Evolutionary conservation across 2,888 invertebrate species (phyloP), one percentile per base, ranked within the genome.

Genomic region (Griposia aprilina): DNA sequence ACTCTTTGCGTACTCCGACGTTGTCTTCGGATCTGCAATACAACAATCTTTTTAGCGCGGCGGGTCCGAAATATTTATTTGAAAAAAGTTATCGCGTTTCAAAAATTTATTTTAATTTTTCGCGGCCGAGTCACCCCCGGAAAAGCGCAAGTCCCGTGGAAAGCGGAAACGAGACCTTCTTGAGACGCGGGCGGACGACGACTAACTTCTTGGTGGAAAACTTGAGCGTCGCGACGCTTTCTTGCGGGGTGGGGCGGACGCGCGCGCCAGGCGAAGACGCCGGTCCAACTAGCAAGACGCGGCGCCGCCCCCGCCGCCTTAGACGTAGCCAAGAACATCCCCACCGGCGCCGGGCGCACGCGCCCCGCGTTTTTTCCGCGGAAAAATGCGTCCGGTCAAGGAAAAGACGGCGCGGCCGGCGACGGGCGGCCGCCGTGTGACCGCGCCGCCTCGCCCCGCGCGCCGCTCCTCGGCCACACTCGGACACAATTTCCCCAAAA

Each of bases 121-220:
- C 86, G 88, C 88, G 83, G 85, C 81, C 80, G 73, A 85, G 83
- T 88, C 88, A 90, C 89, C 90, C 89, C 91, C 92, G 93, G 94
- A 92, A 95, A 94, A 93, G 91, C 90, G 84, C 83, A 87, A 90
- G 90, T 90, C 93, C 91, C 90, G 93, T 86, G 94, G 91, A 93
- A 94, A 93, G 94, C 94, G 96, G 96, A 95, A 96, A 94, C 94
- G 93, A 93, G 96, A 97, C 97, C 96, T 95, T 92, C 95, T 97
- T 95, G 97, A 96, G 96, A 96, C 96, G 96, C 96, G 96, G 95
- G 95, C 96, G 96, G 96, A 94, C 96, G 96, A 94, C 96, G 97
- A 97, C 97, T 97, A 97, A 97, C 96, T 97, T 97, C 97, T 97
- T 97, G 97, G 95, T 96, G 97, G 94, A 97, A 97, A 97, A 97